Conservation (phyloP, 2,113 vertebrate species). For the Antigone vipio region DNA sequence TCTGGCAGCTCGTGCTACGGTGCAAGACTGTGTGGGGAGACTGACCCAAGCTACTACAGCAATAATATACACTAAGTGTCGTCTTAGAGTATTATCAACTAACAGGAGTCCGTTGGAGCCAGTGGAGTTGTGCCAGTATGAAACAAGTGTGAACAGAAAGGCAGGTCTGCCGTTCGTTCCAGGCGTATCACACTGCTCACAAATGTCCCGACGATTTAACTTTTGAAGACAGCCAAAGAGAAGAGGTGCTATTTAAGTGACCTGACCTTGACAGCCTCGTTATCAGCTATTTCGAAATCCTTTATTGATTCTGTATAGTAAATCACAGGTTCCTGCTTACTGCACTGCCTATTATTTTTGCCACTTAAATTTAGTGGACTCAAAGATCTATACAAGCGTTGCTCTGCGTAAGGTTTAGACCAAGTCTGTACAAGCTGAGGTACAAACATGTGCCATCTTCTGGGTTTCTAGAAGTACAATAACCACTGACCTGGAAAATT, state of each 20-base stretch:
- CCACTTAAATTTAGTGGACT: not conserved
- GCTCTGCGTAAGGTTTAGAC: not conserved
- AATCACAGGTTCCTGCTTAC: not conserved
- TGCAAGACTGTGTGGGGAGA: not conserved
- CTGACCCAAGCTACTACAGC: not conserved
- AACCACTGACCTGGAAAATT: constrained; percentile 45
- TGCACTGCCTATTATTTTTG: not conserved
- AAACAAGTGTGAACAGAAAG: not conserved
- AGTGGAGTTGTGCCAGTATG: fast-evolving
- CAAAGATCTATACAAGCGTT: fast-evolving
- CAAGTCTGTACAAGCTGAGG: fast-evolving
- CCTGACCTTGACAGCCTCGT: not conserved
- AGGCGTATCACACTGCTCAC: not conserved
- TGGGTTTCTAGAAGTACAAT: not conserved
- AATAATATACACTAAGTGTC: not conserved
- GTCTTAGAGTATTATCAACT: not conserved
- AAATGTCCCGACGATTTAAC: fast-evolving
- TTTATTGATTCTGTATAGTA: not conserved
- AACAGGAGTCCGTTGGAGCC: not conserved
- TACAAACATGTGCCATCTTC: not conserved
- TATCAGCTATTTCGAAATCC: not conserved
- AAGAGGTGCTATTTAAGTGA: not conserved
- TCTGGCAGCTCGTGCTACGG: not conserved
- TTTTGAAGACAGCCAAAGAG: not conserved
- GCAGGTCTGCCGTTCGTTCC: not conserved